Percentiles rank a stretch among this genome's conserved stretches.
Evolutionary conservation across 2,888 invertebrate species (phyloP).

Genomic region (Imbricaverruca yamaguchii): DNA sequence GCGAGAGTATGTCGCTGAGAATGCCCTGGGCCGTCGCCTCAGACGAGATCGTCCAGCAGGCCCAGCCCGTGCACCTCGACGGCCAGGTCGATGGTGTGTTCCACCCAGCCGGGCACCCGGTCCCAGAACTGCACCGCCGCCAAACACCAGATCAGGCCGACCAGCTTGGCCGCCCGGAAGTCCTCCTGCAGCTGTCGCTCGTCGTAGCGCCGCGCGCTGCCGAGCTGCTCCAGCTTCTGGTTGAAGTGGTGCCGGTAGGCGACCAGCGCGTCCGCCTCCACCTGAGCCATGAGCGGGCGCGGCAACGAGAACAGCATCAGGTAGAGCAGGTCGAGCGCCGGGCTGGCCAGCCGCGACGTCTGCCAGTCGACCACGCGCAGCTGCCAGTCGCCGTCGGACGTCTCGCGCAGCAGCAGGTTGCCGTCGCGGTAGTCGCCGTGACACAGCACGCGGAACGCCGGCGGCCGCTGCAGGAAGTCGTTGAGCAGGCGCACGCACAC

Average conservation of each 20-base stretch:
- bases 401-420: slow-evolving; percentile 5
- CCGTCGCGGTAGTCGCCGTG: slow-evolving; percentile 20
- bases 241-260: slow-evolving; percentile 1
- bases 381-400: slow-evolving; percentile 15
- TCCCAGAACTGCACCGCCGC: slow-evolving; percentile 12
- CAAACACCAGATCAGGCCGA: slow-evolving; percentile 13
- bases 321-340: slow-evolving; percentile 18
- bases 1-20: no score
- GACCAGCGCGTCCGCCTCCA: neutral
- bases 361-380: slow-evolving; percentile 11
- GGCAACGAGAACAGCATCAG: slow-evolving; percentile 14
- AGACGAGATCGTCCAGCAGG: neutral
- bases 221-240: neutral
- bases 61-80: neutral
- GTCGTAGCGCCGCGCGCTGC: neutral
- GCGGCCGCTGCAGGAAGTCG: neutral
- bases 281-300: neutral
- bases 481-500: neutral
- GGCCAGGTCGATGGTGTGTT: neutral
- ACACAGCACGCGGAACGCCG: slow-evolving; percentile 8
- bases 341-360: neutral
- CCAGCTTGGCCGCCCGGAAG: slow-evolving; percentile 14
- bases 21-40: neutral
- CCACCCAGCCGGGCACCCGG: slow-evolving; percentile 6
- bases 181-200: neutral